Conservation (phyloP, 2,113 vertebrate genomes). For the Electrona antarctica region DNA sequence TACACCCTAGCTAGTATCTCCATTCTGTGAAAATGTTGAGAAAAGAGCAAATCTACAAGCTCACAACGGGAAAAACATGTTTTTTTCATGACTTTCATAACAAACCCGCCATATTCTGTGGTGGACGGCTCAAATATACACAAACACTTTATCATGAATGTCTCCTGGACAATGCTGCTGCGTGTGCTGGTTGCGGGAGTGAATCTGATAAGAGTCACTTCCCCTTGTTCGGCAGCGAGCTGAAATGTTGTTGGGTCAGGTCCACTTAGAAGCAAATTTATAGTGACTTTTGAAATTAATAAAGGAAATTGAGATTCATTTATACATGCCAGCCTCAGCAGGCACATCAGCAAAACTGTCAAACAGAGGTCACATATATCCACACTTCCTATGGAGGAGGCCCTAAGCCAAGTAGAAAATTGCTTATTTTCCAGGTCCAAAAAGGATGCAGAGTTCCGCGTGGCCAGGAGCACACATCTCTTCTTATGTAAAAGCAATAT, state of each 20-base stretch:
- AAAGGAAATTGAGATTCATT: conserved; percentile 86
- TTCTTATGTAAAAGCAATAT: conserved; percentile 82
- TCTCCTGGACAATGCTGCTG: conserved; percentile 8
- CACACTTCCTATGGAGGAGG: conserved; percentile 43
- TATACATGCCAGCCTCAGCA: conserved; percentile 76
- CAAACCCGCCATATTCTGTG: too few relatives aligned
- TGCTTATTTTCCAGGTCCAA: conserved; percentile 75
- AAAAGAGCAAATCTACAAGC: too few relatives aligned
- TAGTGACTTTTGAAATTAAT: conserved; percentile 84
- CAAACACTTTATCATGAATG: not conserved
- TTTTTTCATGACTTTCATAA: too few relatives aligned
- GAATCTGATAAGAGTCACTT: conserved; percentile 21
- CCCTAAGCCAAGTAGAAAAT: conserved; percentile 69
- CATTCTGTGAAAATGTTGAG: too few relatives aligned
- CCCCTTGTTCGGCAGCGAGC: conserved; percentile 47
- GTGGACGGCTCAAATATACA: conserved; percentile 23
- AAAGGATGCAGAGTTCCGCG: conserved; percentile 63
- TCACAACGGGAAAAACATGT: too few relatives aligned
- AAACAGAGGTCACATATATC: conserved; percentile 79
- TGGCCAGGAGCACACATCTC: conserved; percentile 60
- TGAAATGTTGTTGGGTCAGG: conserved; percentile 68
- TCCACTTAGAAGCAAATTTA: conserved; percentile 77
- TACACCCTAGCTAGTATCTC: too few relatives aligned
- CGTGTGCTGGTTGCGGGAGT: conserved; percentile 1
- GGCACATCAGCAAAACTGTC: conserved; percentile 78